These are phyloP conservation scores for Pelecanoides urinatrix DNA, from an alignment of 2,113 vertebrate genomes.

Conservation along the genomic window DNA sequence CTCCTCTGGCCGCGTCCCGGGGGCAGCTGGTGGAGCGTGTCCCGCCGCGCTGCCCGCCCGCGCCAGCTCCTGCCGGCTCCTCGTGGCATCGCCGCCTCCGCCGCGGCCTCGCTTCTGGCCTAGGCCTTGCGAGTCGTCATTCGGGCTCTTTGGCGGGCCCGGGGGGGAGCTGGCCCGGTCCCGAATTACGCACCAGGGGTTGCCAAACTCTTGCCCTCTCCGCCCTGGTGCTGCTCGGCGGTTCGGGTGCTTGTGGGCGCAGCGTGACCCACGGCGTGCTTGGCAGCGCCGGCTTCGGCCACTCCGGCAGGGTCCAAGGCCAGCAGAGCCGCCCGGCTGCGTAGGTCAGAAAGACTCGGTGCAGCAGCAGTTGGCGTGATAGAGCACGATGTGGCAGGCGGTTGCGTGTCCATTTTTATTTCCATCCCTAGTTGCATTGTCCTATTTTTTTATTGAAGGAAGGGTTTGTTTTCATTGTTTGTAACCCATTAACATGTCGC, in stretches of 20 bases:
- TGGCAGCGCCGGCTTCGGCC: background rate
- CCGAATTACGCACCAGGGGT: background rate
- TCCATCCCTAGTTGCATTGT: background rate
- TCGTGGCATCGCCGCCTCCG: background rate
- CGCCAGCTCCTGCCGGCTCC: background rate
- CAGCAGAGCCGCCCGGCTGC: background rate
- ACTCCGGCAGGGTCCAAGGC: background rate
- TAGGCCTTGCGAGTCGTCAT: background rate
- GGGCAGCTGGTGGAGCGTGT: background rate
- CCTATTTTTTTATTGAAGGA: background rate
- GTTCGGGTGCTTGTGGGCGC: background rate
- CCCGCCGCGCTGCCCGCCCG: background rate
- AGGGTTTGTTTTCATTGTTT: background rate
- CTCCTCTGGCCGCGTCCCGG: background rate
- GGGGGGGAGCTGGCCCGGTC: background rate
- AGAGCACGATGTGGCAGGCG: background rate
- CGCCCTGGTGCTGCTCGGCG: fast-evolving
- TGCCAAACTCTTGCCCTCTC: background rate
- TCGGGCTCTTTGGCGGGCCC: background rate
- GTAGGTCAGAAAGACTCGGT: background rate
- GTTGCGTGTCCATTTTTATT: background rate
- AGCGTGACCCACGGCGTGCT: fast-evolving
- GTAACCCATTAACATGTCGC: background rate
- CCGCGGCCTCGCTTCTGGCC: background rate
- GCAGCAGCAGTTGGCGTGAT: background rate